Base-by-base conservation (phyloP, 2,797 vertebrate genomes). In the Okamejei kenojei region DNA sequence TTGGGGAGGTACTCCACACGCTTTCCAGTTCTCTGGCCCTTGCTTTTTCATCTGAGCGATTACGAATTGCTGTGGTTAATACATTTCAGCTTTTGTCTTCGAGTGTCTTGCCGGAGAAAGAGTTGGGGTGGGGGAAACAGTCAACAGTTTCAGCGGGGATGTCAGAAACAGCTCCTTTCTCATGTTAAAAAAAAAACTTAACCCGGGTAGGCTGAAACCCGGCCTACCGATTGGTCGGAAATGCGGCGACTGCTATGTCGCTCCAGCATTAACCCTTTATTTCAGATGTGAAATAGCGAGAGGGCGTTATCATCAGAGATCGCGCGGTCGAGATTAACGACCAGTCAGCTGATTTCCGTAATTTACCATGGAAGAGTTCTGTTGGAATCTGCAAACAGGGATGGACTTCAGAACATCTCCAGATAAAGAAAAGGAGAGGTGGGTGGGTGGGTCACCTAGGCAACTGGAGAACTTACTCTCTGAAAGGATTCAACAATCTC, bases 21-120 rank as follows among this genome's bases (percentile, higher is more conserved):
- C 95, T 94, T 96, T 96, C 96, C 95, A 97, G 96, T 96, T 96
- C 95, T 93, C 94, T 95, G 96, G 96, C 96, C 97, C 96, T 96
- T 97, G 96, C 96, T 96, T 96, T 96, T 95, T 96, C 96, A 97
- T 97, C 96, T 97, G 96, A 94, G 93, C 95, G 94, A 96, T 97
- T 97, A 97, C 97, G 96, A 96, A 97, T 97, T 97, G 96, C 96
- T 96, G 94, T 96, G 96, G 97, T 97, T 96, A 96, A 97, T 97
- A 96, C 96, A 96, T 97, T 96, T 97, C 96, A 96, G 96, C 96
- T 97, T 97, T 97, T 97, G 97, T 97, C 96, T 94, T 73, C 45
- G 93, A 93, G 91, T 97, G 96, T 96, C 96, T 96, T 96, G 96
- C 96, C 95, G 95, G 21, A 21, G 21, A 73, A 26, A 21, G 65